Percentiles rank a stretch among this genome's conserved stretches.
These are phyloP conservation scores for Borostomias antarcticus DNA, from an alignment of 2,797 vertebrate species.

Conservation along the genomic window DNA sequence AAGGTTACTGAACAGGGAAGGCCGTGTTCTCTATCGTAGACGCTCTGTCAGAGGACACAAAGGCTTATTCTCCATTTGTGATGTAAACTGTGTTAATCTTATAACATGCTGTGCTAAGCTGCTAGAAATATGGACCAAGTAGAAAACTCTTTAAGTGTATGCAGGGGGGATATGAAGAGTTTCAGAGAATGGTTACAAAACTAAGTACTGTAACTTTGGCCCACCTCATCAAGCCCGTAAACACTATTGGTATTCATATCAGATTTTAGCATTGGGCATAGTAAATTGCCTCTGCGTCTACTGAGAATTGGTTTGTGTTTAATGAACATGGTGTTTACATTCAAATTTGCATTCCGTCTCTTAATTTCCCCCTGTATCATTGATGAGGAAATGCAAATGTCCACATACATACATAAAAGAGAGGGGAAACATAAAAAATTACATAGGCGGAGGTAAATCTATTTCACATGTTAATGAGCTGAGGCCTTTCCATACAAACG, in stretches of 20 bases:
- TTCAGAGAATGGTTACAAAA: too few relatives aligned
- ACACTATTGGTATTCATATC: slow-evolving; percentile 5
- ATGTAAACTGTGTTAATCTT: not conserved
- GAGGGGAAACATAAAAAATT: not conserved
- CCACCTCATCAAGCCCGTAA: slow-evolving; percentile 14
- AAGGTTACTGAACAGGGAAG: slow-evolving; percentile 33
- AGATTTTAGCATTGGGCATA: not conserved
- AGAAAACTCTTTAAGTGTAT: not conserved
- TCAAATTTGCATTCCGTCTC: not conserved
- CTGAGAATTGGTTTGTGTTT: not conserved
- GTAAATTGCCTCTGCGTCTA: not conserved
- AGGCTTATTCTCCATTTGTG: slow-evolving; percentile 10
- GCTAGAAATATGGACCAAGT: not conserved
- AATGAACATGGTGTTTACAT: not conserved
- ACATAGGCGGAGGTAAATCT: slow-evolving; percentile 11
- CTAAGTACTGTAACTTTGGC: not conserved
- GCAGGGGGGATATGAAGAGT: too few relatives aligned
- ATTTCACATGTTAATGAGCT: slow-evolving; percentile 33
- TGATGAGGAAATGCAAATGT: slow-evolving; percentile 16
- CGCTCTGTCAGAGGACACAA: slow-evolving; percentile 3
- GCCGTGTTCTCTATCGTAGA: slow-evolving; percentile 24
- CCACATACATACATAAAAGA: slow-evolving; percentile 2
- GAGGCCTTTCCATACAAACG: not conserved
- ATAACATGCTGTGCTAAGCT: not conserved
- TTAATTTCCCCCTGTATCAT: not conserved